phyloP scores from a whole-genome alignment of 1,140 invertebrate genomes.

The Plodia interpunctella region DNA sequence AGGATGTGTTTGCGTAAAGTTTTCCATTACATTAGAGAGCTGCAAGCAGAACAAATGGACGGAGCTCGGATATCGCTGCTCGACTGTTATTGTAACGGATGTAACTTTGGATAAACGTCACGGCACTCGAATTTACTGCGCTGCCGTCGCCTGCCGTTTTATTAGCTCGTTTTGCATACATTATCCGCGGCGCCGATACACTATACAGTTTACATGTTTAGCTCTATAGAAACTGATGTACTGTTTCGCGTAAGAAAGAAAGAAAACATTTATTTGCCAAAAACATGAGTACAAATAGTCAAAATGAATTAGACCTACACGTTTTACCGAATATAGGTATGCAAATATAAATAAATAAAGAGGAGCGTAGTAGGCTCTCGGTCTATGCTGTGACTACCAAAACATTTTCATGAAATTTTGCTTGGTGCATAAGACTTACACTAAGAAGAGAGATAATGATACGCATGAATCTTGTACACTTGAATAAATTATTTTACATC shows the following conservation, averaged over 20 bases:
- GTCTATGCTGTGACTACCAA: too few species aligned
- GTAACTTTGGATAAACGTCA: conserved; percentile 70
- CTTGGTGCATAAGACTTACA: too few species aligned
- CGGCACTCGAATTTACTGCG: conserved; percentile 59
- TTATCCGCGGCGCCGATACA: conserved; percentile 39
- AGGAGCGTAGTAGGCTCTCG: too few species aligned
- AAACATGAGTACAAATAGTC: too few species aligned
- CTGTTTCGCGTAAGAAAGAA: not conserved
- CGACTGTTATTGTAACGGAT: conserved; percentile 66
- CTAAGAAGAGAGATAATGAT: too few species aligned
- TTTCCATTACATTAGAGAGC: conserved; percentile 53
- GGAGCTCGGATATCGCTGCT: conserved; percentile 57
- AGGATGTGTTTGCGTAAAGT: conserved; percentile 49
- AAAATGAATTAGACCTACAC: too few species aligned
- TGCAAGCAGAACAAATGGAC: conserved; percentile 59
- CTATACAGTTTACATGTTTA: conserved; percentile 29
- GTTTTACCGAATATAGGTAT: too few species aligned
- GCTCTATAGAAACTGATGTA: conserved; percentile 13
- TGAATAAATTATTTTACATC: too few species aligned
- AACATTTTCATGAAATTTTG: too few species aligned
- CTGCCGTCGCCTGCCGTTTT: conserved; percentile 40
- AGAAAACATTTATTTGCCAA: too few species aligned
- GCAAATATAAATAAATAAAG: too few species aligned
- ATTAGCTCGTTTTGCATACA: conserved; percentile 62
- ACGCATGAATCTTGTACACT: too few species aligned